Conservation (phyloP, 2,888 invertebrate species). For the Eilema sororculum region DNA sequence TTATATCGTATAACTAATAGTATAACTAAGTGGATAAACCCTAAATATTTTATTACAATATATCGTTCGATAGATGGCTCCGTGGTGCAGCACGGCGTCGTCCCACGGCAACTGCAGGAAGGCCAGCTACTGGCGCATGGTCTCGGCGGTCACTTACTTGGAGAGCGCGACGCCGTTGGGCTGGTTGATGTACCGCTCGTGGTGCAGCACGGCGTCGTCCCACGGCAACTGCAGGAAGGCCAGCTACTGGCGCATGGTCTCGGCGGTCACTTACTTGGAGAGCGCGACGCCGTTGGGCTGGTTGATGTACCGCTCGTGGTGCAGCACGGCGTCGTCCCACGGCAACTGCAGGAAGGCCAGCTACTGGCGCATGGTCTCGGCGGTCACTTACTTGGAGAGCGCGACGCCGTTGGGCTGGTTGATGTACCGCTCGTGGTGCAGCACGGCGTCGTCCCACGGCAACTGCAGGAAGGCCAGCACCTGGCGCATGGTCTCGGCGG, state of each 20-base stretch:
- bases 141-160: constrained; percentile 89
- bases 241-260: constrained; percentile 66
- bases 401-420: constrained; percentile 98
- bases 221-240: constrained; percentile 96
- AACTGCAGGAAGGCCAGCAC: constrained; percentile 96
- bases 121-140: constrained; percentile 73
- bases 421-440: constrained; percentile 99
- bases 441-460: constrained; percentile 97
- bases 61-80: no score
- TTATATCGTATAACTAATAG: no score
- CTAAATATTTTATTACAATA: no score
- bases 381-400: constrained; percentile 94
- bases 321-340: constrained; percentile 98
- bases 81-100: constrained; percentile 97
- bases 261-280: constrained; percentile 91
- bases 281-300: constrained; percentile 97
- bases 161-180: constrained; percentile 97
- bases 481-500: constrained; percentile 93
- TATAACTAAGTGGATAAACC: no score
- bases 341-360: constrained; percentile 95
- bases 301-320: constrained; percentile 99
- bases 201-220: constrained; percentile 98
- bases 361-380: constrained; percentile 94
- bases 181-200: constrained; percentile 98
- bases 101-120: constrained; percentile 98